A percentile compares a stretch with the other conserved stretches of the same genome.
Conservation (phyloP, 2,888 invertebrate species). For the Sympetrum striolatum region DNA sequence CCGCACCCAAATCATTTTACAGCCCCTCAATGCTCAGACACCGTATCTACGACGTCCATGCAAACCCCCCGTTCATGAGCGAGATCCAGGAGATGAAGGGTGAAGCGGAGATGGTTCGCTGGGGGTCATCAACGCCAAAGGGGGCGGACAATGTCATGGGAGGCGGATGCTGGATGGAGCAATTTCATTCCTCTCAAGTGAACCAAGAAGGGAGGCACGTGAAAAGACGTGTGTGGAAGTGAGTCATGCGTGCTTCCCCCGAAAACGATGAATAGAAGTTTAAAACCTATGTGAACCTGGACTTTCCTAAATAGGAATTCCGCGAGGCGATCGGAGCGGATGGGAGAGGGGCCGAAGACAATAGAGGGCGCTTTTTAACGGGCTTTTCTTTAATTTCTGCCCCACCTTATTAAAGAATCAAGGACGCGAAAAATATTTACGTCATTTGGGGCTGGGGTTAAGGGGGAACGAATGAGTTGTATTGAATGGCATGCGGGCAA, state of each 20-base stretch:
- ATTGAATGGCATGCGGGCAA: background rate
- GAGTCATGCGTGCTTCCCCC: conserved; percentile 10
- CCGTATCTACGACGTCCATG: background rate
- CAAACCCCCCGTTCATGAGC: background rate
- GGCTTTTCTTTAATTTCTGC: background rate
- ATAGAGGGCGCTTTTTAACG: background rate
- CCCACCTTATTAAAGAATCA: background rate
- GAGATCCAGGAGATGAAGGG: background rate
- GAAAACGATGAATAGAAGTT: background rate
- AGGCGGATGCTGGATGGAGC: background rate
- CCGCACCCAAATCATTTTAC: too few relatives aligned
- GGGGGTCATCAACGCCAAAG: background rate
- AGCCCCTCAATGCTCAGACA: too few relatives aligned
- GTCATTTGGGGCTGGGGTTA: too few relatives aligned
- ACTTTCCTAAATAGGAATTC: background rate
- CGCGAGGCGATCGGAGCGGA: background rate
- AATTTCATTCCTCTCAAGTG: background rate
- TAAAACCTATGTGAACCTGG: background rate
- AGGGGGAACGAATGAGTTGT: background rate
- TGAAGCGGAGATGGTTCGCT: background rate
- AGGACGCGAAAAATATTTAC: background rate
- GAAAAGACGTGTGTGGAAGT: background rate
- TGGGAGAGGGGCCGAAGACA: background rate
- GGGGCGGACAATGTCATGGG: background rate
- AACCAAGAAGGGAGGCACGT: background rate